A percentile compares a stretch with the other conserved stretches of the same genome.
Conservation (phyloP, 2,888 invertebrate genomes). For the Drosophila dives region DNA sequence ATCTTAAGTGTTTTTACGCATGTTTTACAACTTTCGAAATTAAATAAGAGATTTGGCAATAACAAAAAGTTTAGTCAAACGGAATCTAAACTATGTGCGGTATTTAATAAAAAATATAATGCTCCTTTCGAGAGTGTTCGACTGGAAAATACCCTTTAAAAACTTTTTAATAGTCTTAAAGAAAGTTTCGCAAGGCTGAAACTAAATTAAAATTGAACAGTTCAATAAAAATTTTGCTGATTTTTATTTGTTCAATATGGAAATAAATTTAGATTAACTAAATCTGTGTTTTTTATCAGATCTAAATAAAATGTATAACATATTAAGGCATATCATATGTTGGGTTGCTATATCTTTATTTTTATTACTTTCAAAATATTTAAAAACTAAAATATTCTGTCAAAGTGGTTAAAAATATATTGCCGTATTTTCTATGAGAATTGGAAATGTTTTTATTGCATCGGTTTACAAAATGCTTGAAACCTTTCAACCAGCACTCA, state of each 20-base stretch:
- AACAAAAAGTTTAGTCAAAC: background rate
- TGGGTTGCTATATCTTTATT: background rate
- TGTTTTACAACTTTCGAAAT: background rate
- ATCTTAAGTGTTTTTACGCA: background rate
- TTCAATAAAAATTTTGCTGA: background rate
- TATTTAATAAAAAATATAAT: background rate
- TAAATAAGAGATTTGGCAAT: background rate
- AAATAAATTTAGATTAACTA: background rate
- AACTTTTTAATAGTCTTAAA: background rate
- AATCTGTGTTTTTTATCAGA: background rate
- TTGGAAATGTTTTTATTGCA: constrained; percentile 1
- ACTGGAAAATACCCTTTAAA: background rate
- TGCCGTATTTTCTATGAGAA: background rate
- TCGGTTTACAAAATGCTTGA: constrained; percentile 20
- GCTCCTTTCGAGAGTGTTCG: background rate
- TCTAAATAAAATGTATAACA: background rate
- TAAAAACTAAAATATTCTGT: background rate
- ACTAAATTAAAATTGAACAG: background rate
- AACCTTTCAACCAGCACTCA: constrained; percentile 25
- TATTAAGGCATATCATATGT: background rate
- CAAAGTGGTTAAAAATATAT: background rate
- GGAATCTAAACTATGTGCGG: too few species aligned
- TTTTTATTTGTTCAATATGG: background rate
- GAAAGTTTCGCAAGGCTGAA: background rate
- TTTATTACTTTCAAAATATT: background rate